Conservation (phyloP, 2,797 vertebrate species). For the Carcharodon carcharias region DNA sequence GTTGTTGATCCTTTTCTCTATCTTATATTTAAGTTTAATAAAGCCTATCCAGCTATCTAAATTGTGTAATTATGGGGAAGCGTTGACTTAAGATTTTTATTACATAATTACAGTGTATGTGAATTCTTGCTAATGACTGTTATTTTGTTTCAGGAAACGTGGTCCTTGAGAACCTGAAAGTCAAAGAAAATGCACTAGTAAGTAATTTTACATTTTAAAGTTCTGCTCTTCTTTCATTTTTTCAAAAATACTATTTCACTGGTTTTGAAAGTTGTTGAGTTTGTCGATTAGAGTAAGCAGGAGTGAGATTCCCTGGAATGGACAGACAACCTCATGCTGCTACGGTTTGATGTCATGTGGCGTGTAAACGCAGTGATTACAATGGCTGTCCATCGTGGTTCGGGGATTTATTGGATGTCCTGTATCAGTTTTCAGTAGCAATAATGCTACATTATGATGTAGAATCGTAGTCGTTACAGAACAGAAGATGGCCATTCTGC, state of each 20-base stretch:
- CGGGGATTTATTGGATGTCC: not conserved
- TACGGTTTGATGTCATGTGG: not conserved
- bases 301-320: not conserved
- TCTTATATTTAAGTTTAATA: not conserved
- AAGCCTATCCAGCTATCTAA: not conserved
- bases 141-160: constrained; percentile 72
- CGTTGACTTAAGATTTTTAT: constrained; percentile 40
- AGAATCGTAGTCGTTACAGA: no score
- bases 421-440: not conserved
- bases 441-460: not conserved
- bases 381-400: not conserved
- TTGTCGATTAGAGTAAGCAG: not conserved
- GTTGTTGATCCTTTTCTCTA: not conserved
- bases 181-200: constrained; percentile 94
- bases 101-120: not conserved
- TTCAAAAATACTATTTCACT: not conserved
- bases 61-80: constrained; percentile 32
- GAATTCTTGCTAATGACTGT: not conserved
- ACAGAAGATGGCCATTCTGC: no score
- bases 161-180: constrained; percentile 82
- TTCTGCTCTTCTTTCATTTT: not conserved
- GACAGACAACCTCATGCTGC: not conserved
- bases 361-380: not conserved
- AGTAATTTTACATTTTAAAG: constrained; percentile 47
- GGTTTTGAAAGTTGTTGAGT: not conserved